Evolutionary conservation across 1,140 invertebrate genomes (phyloP), one percentile per base, ranked within the genome.

Genomic region (Apis florea): DNA sequence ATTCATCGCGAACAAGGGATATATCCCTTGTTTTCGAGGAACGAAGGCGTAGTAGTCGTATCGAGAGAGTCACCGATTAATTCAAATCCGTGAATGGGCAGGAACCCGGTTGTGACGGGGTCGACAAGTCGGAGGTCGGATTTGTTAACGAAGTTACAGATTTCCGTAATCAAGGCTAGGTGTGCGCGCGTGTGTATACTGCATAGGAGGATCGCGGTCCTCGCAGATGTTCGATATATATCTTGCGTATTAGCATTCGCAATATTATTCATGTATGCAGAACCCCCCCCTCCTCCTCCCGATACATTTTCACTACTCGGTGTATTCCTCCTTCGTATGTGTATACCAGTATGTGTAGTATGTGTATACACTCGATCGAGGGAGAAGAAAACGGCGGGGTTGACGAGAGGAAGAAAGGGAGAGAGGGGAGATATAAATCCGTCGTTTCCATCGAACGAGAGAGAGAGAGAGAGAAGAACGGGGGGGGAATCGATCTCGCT

Each of bases 181-280:
- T 53, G 68, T 40, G 4, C 4, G 31, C 26, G 26, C 4, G 31
- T 31, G 2, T 40, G 31, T 40, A 3, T 40, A 3, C 5, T n/a
- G n/a, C n/a, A n/a, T n/a, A 47, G 69, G 73, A 61, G 75, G 84
- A 75, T 86, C 84, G 87, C 73, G 84, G 87, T 84, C 89, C 89
- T 88, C 90, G 89, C 90, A 92, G 91, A 92, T 90, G 92, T 93
- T 92, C 92, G 92, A 93, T 93, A 91, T 93, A 91, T 91, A 90
- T 90, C 86, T 88, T 82, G 86, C 89, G 91, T 91, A 92, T 93
- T 93, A 93, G 91, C 92, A 90, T 92, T 86, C 80, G 87, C 91
- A 93, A 93, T 93, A 90, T 93, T 93, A 93, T 93, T 93, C 92
- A 93, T 93, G 91, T 93, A 93, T 93, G 92, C 93, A 90, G 90